phyloP scores from a whole-genome alignment of 2,797 vertebrate species.

The Rhinatrema bivittatum region DNA sequence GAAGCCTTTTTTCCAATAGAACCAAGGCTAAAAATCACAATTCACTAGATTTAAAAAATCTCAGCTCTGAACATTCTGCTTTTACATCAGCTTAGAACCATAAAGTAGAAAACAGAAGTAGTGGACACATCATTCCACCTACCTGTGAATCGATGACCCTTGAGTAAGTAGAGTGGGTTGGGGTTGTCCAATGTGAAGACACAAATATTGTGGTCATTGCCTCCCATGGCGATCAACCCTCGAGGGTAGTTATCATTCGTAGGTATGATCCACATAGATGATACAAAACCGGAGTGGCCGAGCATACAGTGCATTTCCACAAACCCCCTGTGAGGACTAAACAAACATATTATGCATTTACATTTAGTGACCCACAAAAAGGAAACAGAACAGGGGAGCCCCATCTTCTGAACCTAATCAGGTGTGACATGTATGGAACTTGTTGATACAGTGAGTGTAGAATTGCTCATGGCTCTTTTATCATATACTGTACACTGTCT shows the following conservation, averaged over 20 bases:
- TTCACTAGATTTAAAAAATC: no score
- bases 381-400: no score
- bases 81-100: no score
- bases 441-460: no score
- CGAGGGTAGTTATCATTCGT: slow-evolving; percentile 82
- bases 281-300: slow-evolving; percentile 91
- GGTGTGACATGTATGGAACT: no score
- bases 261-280: slow-evolving; percentile 87
- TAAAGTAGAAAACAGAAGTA: no score
- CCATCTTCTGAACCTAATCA: no score
- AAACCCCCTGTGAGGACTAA: slow-evolving; percentile 77
- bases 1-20: no score
- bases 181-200: slow-evolving; percentile 79
- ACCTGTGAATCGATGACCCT: slow-evolving; percentile 93
- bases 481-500: no score
- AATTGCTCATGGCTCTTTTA: no score
- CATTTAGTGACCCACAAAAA: not conserved
- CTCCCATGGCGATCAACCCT: slow-evolving; percentile 88
- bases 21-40: no score
- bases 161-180: slow-evolving; percentile 76
- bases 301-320: slow-evolving; percentile 87
- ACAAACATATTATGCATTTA: slow-evolving; percentile 17
- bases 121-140: slow-evolving; percentile 22
- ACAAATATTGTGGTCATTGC: slow-evolving; percentile 92
- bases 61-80: no score